Percentiles rank a stretch among this genome's conserved stretches.
Evolutionary conservation across 2,888 invertebrate species (phyloP).

Genomic region (Euplexia lucipara): DNA sequence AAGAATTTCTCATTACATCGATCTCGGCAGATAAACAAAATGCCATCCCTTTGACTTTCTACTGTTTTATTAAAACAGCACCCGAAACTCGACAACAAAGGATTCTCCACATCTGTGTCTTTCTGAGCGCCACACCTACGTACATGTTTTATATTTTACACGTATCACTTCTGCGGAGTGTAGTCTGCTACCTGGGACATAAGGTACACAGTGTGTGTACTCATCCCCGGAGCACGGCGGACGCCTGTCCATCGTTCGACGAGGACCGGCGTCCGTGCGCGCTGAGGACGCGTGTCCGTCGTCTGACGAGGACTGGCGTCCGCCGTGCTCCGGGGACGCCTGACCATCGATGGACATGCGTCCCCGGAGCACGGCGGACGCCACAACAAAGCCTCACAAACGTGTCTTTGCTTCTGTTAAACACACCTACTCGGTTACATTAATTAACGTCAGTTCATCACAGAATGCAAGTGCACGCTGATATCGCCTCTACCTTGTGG

Average conservation of each 20-base stretch:
- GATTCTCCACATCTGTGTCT: too few species aligned
- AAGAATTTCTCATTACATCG: constrained; percentile 51
- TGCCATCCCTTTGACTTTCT: constrained; percentile 10
- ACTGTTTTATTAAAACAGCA: constrained; percentile 25
- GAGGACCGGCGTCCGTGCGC: too few species aligned
- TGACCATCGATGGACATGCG: too few species aligned
- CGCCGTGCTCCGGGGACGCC: too few species aligned
- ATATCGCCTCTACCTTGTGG: not conserved
- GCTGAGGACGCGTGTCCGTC: too few species aligned
- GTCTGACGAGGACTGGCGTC: too few species aligned
- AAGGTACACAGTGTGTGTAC: too few species aligned
- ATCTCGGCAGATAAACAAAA: constrained; percentile 38
- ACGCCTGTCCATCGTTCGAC: too few species aligned
- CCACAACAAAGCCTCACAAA: constrained; percentile 39
- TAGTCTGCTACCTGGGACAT: not conserved
- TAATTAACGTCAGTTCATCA: constrained; percentile 52
- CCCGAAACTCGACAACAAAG: not conserved
- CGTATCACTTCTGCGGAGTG: not conserved
- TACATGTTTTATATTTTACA: not conserved
- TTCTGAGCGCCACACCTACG: too few species aligned
- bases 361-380: not conserved
- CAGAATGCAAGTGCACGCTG: not conserved
- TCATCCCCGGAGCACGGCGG: too few species aligned
- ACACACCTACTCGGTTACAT: constrained; percentile 49
- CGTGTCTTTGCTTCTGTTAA: constrained; percentile 53